phyloP scores from a whole-genome alignment of 2,888 invertebrate genomes.

The Bimastos eiseni region DNA sequence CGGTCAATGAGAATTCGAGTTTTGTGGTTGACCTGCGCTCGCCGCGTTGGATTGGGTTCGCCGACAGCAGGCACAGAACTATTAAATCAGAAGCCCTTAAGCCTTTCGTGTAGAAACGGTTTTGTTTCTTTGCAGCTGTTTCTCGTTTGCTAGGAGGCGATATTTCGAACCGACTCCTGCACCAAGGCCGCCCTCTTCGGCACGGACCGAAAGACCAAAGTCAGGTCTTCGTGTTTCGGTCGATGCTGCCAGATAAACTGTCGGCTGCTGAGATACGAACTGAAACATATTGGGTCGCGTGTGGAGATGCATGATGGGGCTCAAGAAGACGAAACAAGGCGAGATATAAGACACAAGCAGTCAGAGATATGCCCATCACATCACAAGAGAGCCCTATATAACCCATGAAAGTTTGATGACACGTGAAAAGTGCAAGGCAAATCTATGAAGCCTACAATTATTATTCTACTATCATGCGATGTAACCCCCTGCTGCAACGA shows the following conservation, averaged over 20 bases:
- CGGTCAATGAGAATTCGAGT: neutral
- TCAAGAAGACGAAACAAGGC: neutral
- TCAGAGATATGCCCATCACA: neutral
- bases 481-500: too few species aligned
- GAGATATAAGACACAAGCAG: neutral
- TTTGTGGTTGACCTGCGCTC: neutral
- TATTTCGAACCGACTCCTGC: neutral
- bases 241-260: neutral
- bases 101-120: constrained; percentile 1
- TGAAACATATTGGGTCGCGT: neutral
- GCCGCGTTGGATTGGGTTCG: neutral
- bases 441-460: neutral
- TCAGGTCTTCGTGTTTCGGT: neutral
- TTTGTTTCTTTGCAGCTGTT: neutral
- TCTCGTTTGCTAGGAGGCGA: neutral
- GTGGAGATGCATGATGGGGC: neutral
- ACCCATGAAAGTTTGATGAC: neutral
- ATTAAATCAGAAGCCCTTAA: neutral
- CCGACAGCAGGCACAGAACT: constrained; percentile 5
- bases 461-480: too few species aligned
- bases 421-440: neutral
- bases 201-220: neutral
- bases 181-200: neutral
- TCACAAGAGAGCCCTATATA: neutral
- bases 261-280: neutral